Evolutionary conservation across 2,888 invertebrate species (phyloP), one percentile per base, ranked within the genome.

Genomic region (Gryllus longicercus): DNA sequence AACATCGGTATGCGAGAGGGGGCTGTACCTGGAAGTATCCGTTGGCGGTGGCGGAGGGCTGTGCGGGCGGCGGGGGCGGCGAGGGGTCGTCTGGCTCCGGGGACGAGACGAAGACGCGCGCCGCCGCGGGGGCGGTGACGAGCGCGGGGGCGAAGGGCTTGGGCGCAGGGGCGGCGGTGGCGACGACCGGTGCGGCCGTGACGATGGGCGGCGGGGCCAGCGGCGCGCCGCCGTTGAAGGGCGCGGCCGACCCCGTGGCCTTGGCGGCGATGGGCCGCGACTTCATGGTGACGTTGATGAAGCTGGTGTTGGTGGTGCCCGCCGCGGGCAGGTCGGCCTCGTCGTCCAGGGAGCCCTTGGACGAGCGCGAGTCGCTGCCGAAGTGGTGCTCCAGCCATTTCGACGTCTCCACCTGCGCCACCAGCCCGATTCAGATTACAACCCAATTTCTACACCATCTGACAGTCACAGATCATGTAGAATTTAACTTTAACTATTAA

Each of bases 351-450:
- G 93, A 93, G 83, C 92, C 92, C 84, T 91, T 91, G 0, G 95
- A 94, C 0, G 94, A 94, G 18, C 92, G 91, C 2, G 95, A 95
- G 82, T 95, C 95, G 86, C 94, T 95, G 79, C 96, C 96, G 85
- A 96, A 96, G 86, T 96, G 96, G 85, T 94, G 94, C 85, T 96
- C 96, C 79, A 96, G 89, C 96, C 96, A 96, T 88, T 95, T 95
- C 82, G 94, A 95, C 0, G 96, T 96, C 88, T 96, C 96, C 83
- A 93, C 93, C 63, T 63, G 63, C n/a, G 63, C 63, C 14, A 63
- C 8, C 38, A 38, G 38, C 38, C 38, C 38, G 38, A 0, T 4
- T 38, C 38, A 38, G 38, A 5, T 5, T 10, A 38, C 4, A 38
- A 8, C 38, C 38, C 38, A 4, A 5, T 8, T 5, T 1, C 38